Evolutionary conservation across 35 echinoderm and acorn worm species (phyloP), one percentile per base, ranked within the genome.

Genomic region (Lytechinus pictus): DNA sequence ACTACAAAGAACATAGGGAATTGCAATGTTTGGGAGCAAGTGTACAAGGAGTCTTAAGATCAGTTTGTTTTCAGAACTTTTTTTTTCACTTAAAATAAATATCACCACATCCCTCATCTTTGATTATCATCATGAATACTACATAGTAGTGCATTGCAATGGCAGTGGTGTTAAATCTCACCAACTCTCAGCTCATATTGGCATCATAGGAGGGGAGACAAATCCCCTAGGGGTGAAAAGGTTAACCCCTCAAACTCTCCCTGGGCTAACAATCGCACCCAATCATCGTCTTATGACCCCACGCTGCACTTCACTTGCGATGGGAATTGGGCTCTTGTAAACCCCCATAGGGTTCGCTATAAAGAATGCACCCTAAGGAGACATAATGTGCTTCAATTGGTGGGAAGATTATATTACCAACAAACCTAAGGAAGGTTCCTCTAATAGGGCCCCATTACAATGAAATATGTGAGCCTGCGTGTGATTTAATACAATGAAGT

Each of bases 191-290:
- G 66, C 66, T 79, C 29, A 28, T 90, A n/a, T 44, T 89, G 87
- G 87, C 27, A 52, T 28, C 66, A 79, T 4, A 79, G 28, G 52
- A 44, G 86, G 88, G 52, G 52, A 90, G 52, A 54, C 88, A 90
- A 90, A 90, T 90, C 88, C 88, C 88, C 88, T 54, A 21, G 11
- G 88, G 88, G 88, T 44, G 28, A 90, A 54, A 44, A 52, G 88
- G 88, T 90, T 90, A 90, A 90, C 88, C 88, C 88, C n/a, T 44
- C 29, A 29, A 54, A 79, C 66, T 79, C 19, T 79, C 88, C 88
- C 88, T 90, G 24, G 88, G 52, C 29, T 54, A 90, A 90, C 88
- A 90, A 54, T 90, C 16, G 19, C 66, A 79, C 66, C 88, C 88
- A 44, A 52, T 90, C 52, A 90, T 27, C 3, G 29, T 90, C 29